These are phyloP conservation scores for Mimachlamys varia DNA, from an alignment of 2,888 invertebrate species.

Conservation along the genomic window DNA sequence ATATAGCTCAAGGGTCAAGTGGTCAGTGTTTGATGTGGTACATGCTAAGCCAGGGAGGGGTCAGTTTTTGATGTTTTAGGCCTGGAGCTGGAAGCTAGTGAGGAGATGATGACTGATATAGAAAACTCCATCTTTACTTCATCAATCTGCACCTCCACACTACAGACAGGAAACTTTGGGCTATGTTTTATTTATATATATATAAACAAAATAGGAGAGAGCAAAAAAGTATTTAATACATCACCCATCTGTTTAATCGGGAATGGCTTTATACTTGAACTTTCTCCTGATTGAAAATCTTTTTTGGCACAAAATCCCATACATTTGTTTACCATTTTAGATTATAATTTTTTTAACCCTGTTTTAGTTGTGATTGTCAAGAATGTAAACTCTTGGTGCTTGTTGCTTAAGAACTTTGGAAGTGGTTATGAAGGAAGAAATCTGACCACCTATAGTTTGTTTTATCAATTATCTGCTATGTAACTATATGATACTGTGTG, in stretches of 20 bases:
- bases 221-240: background rate
- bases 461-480: too few relatives aligned
- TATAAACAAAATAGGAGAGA: background rate
- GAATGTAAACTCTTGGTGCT: too few relatives aligned
- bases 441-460: too few relatives aligned
- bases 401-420: too few relatives aligned
- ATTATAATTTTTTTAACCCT: too few relatives aligned
- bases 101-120: background rate
- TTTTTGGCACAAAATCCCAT: background rate
- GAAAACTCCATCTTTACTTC: background rate
- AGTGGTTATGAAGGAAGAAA: too few relatives aligned
- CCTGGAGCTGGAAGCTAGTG: background rate
- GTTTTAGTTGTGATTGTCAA: too few relatives aligned
- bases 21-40: background rate
- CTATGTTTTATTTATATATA: background rate
- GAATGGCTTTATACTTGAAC: background rate
- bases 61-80: background rate
- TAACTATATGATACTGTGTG: background rate
- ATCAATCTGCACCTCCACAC: background rate
- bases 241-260: background rate
- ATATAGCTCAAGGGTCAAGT: background rate
- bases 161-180: background rate
- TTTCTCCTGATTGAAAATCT: background rate
- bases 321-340: too few relatives aligned
- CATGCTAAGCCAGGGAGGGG: background rate